Evolutionary conservation across 2,113 vertebrate species (phyloP), one percentile per base, ranked within the genome.

Genomic region (Ahaetulla prasina): DNA sequence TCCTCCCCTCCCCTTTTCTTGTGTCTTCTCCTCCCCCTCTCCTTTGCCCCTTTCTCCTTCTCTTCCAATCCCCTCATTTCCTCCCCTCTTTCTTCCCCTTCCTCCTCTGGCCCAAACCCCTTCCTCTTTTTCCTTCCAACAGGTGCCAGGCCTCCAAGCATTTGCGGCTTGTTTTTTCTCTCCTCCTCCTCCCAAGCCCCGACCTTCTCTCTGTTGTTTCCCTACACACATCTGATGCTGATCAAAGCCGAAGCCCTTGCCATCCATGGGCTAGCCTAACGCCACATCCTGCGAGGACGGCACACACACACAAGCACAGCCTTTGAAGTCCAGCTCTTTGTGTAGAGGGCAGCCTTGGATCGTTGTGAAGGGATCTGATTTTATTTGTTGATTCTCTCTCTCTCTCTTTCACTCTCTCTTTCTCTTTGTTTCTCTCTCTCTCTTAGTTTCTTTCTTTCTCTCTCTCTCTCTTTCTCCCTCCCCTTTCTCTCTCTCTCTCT

Each of bases 281-380:
- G 54, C 39, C 0, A 2, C 0, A 0, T 90, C n/a, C 91, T 95
- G 63, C 43, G 63, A n/a, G 57, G 57, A 60, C 25, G 25, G 57
- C 9, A 11, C 57, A 80, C 86, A 22, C 85, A 85, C 35, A 52
- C 9, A 1, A 3, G 1, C 4, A 35, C 74, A 39, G 45, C 9
- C 92, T 96, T 96, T 95, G 95, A 94, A 94, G 4, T 93, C 27
- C 23, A 20, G 52, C 50, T 7, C 57, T 22, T 91, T 30, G 20
- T 90, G 10, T 23, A 50, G 45, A 20, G 18, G 43, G 25, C 10
- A 88, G 90, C 23, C 16, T 91, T 20, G 92, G 92, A 45, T 92
- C 74, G 52, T 91, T 94, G 90, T 52, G 90, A 53, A 52, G 93
- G 22, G 90, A 1, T 5, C 11, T 12, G 49, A 52, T 12, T 9